phyloP scores from a whole-genome alignment of 2,797 vertebrate species.

The Eremophila alpestris region DNA sequence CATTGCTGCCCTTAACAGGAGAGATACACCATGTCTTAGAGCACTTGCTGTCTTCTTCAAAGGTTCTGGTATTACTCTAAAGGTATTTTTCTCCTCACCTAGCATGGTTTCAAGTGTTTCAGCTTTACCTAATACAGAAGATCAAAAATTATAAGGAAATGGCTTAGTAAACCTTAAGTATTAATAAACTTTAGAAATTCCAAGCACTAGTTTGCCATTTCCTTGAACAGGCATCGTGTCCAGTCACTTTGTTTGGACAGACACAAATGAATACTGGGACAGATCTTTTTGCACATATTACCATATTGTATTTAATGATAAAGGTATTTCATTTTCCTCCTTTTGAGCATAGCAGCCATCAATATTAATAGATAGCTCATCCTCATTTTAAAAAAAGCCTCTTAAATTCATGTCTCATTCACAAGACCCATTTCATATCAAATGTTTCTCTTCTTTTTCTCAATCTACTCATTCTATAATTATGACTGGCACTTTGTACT shows the following conservation, averaged over 20 bases:
- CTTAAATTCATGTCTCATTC: neutral
- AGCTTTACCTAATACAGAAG: neutral
- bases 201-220: neutral
- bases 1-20: neutral
- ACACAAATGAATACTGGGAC: neutral
- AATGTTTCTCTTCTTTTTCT: neutral
- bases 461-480: neutral
- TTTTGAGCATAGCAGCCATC: neutral
- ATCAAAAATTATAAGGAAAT: neutral
- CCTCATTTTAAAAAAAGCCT: neutral
- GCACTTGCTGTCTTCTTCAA: neutral
- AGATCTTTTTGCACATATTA: neutral
- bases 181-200: neutral
- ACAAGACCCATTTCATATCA: neutral
- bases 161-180: neutral
- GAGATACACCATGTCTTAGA: neutral
- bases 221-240: neutral
- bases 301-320: neutral
- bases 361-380: neutral
- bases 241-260: neutral
- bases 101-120: neutral
- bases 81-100: neutral
- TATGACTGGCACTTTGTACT: neutral
- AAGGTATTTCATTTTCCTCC: neutral
- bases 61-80: neutral